phyloP scores from a whole-genome alignment of 2,888 invertebrate genomes.

The Notocelia uddmanniana region DNA sequence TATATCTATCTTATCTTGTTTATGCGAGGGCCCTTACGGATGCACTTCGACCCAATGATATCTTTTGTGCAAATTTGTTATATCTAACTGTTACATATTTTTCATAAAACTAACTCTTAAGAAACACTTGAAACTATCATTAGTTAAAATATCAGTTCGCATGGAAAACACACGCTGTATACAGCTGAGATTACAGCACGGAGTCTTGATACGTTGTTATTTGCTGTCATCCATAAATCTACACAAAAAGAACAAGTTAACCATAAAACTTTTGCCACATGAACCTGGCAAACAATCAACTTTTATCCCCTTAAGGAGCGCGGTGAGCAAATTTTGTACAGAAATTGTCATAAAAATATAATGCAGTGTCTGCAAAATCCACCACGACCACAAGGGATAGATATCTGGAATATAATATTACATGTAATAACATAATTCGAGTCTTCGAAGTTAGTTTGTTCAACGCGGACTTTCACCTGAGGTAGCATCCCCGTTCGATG shows the following conservation, averaged over 20 bases:
- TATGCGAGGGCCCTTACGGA: too few relatives aligned
- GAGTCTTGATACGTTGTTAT: background rate
- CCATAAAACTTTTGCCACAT: background rate
- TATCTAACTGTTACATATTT: too few relatives aligned
- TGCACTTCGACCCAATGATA: too few relatives aligned
- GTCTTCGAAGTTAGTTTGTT: slow-evolving; percentile 1
- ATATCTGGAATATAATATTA: background rate
- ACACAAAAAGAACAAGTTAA: background rate
- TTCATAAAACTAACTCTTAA: too few relatives aligned
- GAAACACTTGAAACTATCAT: too few relatives aligned
- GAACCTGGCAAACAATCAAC: slow-evolving; percentile 1
- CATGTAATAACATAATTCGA: slow-evolving; percentile 1
- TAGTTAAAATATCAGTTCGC: too few relatives aligned
- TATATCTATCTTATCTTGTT: too few relatives aligned
- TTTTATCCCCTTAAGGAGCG: background rate
- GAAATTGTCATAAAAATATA: background rate
- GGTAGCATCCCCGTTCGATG: background rate
- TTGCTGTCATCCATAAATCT: background rate
- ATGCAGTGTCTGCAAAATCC: background rate
- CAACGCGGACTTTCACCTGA: background rate
- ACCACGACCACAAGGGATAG: background rate
- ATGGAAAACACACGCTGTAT: too few relatives aligned
- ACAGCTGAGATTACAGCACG: background rate
- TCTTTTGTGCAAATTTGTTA: too few relatives aligned
- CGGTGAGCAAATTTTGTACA: background rate